A percentile compares a stretch with the other conserved stretches of the same genome.
Evolutionary conservation across 1,140 invertebrate genomes (phyloP).

Genomic region (Hormaphis cornu): DNA sequence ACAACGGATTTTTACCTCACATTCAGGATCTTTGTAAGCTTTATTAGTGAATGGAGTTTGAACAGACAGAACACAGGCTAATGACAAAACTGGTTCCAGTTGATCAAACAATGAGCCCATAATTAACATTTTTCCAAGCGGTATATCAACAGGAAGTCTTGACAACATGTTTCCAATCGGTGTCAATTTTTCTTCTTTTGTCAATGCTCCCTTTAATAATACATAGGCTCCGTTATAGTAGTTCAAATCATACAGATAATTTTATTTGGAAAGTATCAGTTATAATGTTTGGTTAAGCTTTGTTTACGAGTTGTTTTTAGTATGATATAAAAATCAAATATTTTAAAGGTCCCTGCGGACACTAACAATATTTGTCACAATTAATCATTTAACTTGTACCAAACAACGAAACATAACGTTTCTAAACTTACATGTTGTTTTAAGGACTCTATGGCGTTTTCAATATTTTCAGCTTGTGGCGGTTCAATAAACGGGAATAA

Average conservation of each 20-base stretch:
- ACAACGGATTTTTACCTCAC: constrained; percentile 49
- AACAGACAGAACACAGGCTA: constrained; percentile 86
- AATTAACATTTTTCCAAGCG: constrained; percentile 92
- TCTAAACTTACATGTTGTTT: constrained; percentile 67
- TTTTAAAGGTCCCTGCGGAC: too few species aligned
- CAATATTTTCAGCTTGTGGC: constrained; percentile 69
- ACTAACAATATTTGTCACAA: too few species aligned
- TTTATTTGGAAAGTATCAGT: constrained; percentile 29
- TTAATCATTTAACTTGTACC: neutral
- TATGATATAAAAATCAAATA: too few species aligned
- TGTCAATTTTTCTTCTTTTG: constrained; percentile 77
- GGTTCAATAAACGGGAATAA: constrained; percentile 94
- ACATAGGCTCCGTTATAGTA: neutral
- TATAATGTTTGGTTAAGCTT: neutral
- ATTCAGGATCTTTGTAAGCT: constrained; percentile 75
- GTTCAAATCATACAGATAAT: constrained; percentile 35
- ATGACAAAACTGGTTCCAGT: constrained; percentile 81
- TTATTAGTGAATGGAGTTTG: constrained; percentile 86
- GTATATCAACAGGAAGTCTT: constrained; percentile 85
- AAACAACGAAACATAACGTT: neutral
- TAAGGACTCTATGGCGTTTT: constrained; percentile 73
- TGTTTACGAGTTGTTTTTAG: too few species aligned
- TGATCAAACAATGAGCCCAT: constrained; percentile 83
- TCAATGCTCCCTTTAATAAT: constrained; percentile 62
- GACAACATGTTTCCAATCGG: constrained; percentile 78